Percentiles rank a stretch among this genome's conserved stretches.
Conservation (phyloP, 2,888 invertebrate species). For the Aromia moschata region DNA sequence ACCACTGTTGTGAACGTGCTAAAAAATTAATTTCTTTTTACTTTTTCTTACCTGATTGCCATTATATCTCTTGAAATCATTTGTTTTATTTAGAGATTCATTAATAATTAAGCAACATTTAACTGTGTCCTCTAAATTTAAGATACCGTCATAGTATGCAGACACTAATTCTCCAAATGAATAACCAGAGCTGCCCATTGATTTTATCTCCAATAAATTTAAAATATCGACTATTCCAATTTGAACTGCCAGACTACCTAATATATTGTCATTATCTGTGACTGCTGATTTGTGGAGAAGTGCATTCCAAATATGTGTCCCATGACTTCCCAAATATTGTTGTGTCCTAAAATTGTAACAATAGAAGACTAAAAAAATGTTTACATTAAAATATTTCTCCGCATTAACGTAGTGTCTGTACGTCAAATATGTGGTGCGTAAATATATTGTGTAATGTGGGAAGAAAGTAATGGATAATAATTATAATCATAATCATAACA, state of each 20-base stretch:
- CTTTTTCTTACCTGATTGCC: not conserved
- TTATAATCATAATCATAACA: too few species aligned
- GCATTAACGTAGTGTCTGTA: conserved; percentile 42
- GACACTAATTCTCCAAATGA: conserved; percentile 26
- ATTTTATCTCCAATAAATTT: not conserved
- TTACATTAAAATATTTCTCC: too few species aligned
- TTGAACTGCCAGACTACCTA: conserved; percentile 67
- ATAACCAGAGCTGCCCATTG: not conserved
- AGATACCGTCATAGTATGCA: conserved; percentile 26
- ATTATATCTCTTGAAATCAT: not conserved
- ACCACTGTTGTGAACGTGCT: too few species aligned
- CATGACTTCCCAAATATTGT: conserved; percentile 19
- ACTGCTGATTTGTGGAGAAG: conserved; percentile 9
- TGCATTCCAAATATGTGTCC: conserved; percentile 24
- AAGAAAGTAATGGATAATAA: too few species aligned
- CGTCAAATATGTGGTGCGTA: too few species aligned
- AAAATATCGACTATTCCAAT: conserved; percentile 59
- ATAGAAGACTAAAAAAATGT: too few species aligned
- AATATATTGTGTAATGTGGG: too few species aligned
- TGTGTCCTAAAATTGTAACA: conserved; percentile 11
- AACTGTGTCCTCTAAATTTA: conserved; percentile 31
- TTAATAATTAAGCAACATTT: conserved; percentile 20
- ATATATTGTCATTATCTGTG: conserved; percentile 21
- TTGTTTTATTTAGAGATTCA: not conserved
- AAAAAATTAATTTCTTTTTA: too few species aligned